A percentile compares a stretch with the other conserved stretches of the same genome.
Conservation (phyloP, 1,140 invertebrate species). For the Penaeus vannamei region DNA sequence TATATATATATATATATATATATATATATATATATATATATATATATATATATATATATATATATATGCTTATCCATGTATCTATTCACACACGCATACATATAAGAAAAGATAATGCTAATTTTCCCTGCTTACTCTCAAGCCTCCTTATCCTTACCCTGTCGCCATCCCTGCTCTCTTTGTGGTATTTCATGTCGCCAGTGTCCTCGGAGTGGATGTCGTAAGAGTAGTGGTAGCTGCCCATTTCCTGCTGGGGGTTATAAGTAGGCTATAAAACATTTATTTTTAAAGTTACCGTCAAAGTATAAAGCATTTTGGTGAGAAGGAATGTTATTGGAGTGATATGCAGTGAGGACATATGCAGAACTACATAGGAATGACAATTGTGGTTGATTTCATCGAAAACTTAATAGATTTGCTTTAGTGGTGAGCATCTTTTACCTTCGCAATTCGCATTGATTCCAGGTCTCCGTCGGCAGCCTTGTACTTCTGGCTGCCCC, state of each 20-base stretch:
- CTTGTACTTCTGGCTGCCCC: slow-evolving; percentile 28
- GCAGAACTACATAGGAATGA: too few relatives aligned
- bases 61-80: too few relatives aligned
- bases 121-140: too few relatives aligned
- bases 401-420: too few relatives aligned
- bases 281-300: not conserved
- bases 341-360: too few relatives aligned
- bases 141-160: slow-evolving; percentile 32
- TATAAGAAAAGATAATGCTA: not conserved
- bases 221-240: slow-evolving; percentile 28
- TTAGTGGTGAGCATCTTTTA: not conserved
- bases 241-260: not conserved
- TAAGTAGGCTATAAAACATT: not conserved
- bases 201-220: slow-evolving; percentile 46
- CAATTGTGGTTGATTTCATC: too few relatives aligned
- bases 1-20: too few relatives aligned
- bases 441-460: not conserved
- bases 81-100: not conserved
- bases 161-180: slow-evolving; percentile 66
- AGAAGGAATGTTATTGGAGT: too few relatives aligned
- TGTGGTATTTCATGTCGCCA: slow-evolving; percentile 67
- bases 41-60: too few relatives aligned
- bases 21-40: too few relatives aligned
- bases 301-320: not conserved
- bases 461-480: not conserved